Percentiles rank a stretch among this genome's conserved stretches.
Evolutionary conservation across 2,113 vertebrate genomes (phyloP).

Genomic region (Zosterops japonicus): DNA sequence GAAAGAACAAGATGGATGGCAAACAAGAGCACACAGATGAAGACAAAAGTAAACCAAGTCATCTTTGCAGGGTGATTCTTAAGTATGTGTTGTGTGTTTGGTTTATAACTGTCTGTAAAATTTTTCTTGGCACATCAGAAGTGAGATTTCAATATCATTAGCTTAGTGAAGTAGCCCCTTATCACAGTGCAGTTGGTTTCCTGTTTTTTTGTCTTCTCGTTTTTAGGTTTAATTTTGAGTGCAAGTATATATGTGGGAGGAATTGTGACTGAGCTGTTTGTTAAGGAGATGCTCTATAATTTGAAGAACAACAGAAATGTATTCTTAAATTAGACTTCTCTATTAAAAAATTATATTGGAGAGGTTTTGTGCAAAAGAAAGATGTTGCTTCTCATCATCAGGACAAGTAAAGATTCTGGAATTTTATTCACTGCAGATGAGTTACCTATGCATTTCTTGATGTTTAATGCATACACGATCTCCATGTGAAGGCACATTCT

Average conservation of each 20-base stretch:
- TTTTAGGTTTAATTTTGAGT: constrained; percentile 20
- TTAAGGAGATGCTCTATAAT: not conserved
- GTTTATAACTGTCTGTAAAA: not conserved
- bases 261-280: not conserved
- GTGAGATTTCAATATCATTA: not conserved
- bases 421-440: not conserved
- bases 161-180: not conserved
- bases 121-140: not conserved
- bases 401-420: not conserved
- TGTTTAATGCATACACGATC: not conserved
- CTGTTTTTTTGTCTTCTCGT: not conserved
- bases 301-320: not conserved
- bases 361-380: not conserved
- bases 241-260: not conserved
- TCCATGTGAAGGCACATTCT: accelerated
- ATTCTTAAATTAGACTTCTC: not conserved
- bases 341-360: not conserved
- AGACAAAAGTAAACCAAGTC: not conserved
- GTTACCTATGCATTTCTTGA: not conserved
- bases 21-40: not conserved
- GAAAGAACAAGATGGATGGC: not conserved
- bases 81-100: not conserved
- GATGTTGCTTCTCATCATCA: not conserved
- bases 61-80: not conserved
- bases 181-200: not conserved